Evolutionary conservation across 1,140 invertebrate species (phyloP).

Genomic region (Agraylea sexmaculata): DNA sequence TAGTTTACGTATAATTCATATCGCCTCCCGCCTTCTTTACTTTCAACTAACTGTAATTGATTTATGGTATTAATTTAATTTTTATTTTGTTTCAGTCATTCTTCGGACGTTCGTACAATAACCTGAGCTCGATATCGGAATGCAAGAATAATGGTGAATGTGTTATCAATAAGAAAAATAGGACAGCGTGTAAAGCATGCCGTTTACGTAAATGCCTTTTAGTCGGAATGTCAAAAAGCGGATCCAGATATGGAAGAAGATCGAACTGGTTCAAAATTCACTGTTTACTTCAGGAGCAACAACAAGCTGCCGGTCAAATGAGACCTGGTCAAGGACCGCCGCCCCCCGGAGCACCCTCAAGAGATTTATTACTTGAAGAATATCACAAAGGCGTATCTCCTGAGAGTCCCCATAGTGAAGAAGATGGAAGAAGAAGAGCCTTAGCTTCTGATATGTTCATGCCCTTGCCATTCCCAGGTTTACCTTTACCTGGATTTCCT

Average conservation of each 20-base stretch:
- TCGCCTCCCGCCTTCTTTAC: no score
- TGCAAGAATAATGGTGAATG: slow-evolving; percentile 90
- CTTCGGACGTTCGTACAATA: slow-evolving; percentile 92
- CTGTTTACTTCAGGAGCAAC: slow-evolving; percentile 76
- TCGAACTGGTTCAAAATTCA: slow-evolving; percentile 95
- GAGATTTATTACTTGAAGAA: slow-evolving; percentile 22
- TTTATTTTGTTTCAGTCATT: slow-evolving; percentile 75
- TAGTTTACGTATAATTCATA: no score
- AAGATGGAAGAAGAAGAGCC: slow-evolving; percentile 18
- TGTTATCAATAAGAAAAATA: slow-evolving; percentile 90
- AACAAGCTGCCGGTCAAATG: slow-evolving; percentile 43
- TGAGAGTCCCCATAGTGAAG: slow-evolving; percentile 18
- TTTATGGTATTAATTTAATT: no score
- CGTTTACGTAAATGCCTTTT: slow-evolving; percentile 81
- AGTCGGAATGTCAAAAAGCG: slow-evolving; percentile 93
- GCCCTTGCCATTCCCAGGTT: slow-evolving; percentile 44
- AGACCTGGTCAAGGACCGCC: slow-evolving; percentile 8
- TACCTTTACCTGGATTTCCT: slow-evolving; percentile 49
- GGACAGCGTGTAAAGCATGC: slow-evolving; percentile 91
- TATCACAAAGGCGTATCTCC: slow-evolving; percentile 19
- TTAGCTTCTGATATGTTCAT: slow-evolving; percentile 42
- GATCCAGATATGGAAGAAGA: slow-evolving; percentile 75
- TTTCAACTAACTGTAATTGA: no score
- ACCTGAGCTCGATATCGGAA: slow-evolving; percentile 76
- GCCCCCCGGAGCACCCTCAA: slow-evolving; percentile 19